These are phyloP conservation scores for Anisognathus igniventris DNA, from an alignment of 2,797 vertebrate species.

Conservation along the genomic window DNA sequence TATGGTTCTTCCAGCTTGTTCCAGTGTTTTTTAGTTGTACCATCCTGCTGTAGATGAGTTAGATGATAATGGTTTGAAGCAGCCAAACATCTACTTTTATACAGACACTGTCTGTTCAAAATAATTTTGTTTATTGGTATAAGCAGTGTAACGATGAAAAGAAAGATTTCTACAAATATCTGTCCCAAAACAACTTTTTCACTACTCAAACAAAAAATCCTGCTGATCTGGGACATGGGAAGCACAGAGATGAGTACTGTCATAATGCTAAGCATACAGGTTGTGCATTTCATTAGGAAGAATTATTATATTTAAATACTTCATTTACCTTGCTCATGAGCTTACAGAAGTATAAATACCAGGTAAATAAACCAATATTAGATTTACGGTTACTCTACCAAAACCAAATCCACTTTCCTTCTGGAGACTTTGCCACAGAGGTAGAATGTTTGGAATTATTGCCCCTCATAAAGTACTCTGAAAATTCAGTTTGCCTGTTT, in stretches of 20 bases:
- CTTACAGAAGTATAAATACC: background rate
- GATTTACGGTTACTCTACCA: background rate
- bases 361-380: background rate
- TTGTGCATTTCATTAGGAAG: background rate
- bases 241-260: background rate
- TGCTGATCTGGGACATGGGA: background rate
- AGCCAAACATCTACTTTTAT: background rate
- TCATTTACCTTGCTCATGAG: background rate
- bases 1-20: constrained; percentile 59
- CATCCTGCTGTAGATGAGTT: constrained; percentile 45
- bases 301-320: background rate
- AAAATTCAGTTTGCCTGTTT: background rate
- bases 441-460: background rate
- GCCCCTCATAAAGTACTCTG: background rate
- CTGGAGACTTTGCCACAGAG: background rate
- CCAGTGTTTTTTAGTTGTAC: constrained; percentile 43
- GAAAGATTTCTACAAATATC: background rate
- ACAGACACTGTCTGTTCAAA: background rate
- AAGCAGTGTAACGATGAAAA: background rate
- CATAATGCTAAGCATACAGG: background rate
- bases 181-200: background rate
- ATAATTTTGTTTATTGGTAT: background rate
- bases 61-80: constrained; percentile 12
- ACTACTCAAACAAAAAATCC: background rate
- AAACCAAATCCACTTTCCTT: background rate